Percentiles rank a stretch among this genome's conserved stretches.
Conservation (phyloP, 2,797 vertebrate species). For the Artibeus jamaicensis region DNA sequence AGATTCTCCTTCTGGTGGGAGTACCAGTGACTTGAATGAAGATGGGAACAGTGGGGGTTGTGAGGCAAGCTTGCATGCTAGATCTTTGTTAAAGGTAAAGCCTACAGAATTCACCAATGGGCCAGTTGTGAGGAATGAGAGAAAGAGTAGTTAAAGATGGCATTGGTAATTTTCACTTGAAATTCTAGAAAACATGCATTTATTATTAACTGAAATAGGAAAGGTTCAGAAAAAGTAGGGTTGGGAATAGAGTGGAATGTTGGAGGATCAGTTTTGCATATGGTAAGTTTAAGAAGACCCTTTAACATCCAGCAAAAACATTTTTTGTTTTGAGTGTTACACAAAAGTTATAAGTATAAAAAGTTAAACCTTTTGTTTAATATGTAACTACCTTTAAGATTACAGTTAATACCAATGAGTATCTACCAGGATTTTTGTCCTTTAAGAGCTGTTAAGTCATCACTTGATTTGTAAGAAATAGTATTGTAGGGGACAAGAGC, state of each 20-base stretch:
- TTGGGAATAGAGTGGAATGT: neutral
- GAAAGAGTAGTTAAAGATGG: neutral
- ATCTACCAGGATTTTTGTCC: neutral
- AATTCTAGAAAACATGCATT: neutral
- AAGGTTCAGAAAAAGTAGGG: neutral
- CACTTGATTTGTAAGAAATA: neutral
- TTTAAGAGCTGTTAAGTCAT: neutral
- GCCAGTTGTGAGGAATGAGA: neutral
- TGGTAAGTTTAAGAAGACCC: neutral
- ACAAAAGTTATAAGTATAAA: neutral
- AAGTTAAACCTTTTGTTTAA: neutral
- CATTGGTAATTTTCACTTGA: neutral
- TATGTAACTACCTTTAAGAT: neutral
- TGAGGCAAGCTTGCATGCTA: neutral
- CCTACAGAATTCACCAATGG: neutral
- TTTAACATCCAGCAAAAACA: neutral
- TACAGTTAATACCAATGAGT: neutral
- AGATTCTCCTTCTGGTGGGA: neutral
- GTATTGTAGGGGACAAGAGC: neutral
- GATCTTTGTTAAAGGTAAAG: neutral
- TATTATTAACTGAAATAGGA: neutral
- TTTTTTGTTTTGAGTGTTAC: neutral
- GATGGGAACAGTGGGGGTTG: fast-evolving
- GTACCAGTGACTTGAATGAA: too few relatives aligned
- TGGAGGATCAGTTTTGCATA: neutral